Conservation (phyloP, 2,888 invertebrate species). For the Caenorhabditis macrosperma region DNA sequence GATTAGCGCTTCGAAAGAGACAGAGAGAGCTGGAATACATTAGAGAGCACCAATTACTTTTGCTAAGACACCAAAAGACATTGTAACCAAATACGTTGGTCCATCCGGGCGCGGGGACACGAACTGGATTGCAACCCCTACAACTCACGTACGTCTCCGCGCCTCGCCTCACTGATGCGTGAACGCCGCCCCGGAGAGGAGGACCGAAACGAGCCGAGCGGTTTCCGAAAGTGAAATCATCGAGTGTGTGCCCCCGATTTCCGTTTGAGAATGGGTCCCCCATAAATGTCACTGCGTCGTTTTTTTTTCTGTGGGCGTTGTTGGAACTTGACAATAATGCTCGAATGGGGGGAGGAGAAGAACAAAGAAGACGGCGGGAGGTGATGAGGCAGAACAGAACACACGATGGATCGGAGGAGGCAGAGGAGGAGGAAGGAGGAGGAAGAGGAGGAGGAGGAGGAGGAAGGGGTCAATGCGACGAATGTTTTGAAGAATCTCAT, state of each 20-base stretch:
- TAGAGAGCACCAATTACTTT: too few relatives aligned
- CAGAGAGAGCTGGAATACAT: too few relatives aligned
- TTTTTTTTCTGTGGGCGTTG: neutral
- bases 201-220: conserved; percentile 2
- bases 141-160: conserved; percentile 9
- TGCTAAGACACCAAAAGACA: too few relatives aligned
- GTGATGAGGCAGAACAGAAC: conserved; percentile 16
- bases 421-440: neutral
- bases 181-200: conserved; percentile 33
- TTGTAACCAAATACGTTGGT: too few relatives aligned
- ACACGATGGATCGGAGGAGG: conserved; percentile 2
- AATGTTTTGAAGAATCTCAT: conserved; percentile 54
- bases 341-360: conserved; percentile 6
- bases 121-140: too few relatives aligned
- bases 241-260: conserved; percentile 27
- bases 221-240: conserved; percentile 53
- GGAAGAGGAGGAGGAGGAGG: neutral
- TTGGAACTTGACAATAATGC: too few relatives aligned
- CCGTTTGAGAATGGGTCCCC: conserved; percentile 29
- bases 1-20: neutral
- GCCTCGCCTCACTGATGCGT: conserved; percentile 28
- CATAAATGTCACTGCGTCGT: conserved; percentile 21
- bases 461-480: conserved; percentile 34
- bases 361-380: conserved; percentile 12
- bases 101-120: too few relatives aligned